Evolutionary conservation across 64 coral and sea anemone genomes (phyloP), one percentile per base, ranked within the genome.

Genomic region (Orbicella faveolata): DNA sequence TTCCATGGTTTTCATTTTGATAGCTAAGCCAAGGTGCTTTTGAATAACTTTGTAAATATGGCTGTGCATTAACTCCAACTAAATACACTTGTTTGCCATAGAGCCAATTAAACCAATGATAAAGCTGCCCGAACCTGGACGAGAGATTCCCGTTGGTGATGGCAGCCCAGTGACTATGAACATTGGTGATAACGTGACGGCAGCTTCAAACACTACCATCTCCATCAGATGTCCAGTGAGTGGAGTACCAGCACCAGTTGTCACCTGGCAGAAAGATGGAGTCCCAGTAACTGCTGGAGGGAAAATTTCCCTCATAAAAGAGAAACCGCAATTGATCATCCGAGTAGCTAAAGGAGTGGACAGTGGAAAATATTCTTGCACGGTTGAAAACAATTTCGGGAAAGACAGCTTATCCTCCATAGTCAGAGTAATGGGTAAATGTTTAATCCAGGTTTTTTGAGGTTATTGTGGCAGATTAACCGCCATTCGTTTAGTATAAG

Each of bases 21-120:
- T 30, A 30, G 30, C 30, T 30, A 53, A 53, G 10, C 52, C 52
- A 53, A 53, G 10, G 4, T 59, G 55, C 55, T 59, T 59, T 59
- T 15, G 12, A 59, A 59, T 59, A 12, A 59, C 55, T 0, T 16
- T 59, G 11, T 1, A 59, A 59, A 15, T 16, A 59, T 59, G 55
- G 55, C 0, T 9, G 2, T 2, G 55, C 55, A 16, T 59, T 59
- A 8, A 16, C 55, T 59, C 13, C 54, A 57, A 57, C 54, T 1
- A 15, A 59, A 12, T 59, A 59, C 13, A 59, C 55, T 76, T 75
- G 36, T 55, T 61, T 41, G 8, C 25, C 57, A 17, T 66, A 97
- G 95, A 82, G 15, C 95, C 89, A 37, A 61, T 78, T 3, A 94
- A 88, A 63, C 95, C 95, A 33, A 77, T 57, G 9, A 90, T 98